Evolutionary conservation across 2,113 vertebrate genomes (phyloP).

Genomic region (Aleadryas rufinucha): DNA sequence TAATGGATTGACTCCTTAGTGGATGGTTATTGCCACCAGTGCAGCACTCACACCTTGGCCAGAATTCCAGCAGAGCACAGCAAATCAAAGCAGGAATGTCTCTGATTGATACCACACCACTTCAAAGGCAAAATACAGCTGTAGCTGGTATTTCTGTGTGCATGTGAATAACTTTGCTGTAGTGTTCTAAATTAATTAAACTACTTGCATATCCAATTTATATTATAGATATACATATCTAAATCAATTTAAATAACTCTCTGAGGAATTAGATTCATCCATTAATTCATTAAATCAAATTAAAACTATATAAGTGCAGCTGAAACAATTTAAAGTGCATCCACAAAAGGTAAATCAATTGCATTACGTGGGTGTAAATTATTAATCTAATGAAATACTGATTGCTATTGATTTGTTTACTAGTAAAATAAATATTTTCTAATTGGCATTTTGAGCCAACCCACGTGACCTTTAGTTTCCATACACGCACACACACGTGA

Average conservation of each 20-base stretch:
- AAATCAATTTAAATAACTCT: not conserved
- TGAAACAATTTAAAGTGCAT: not conserved
- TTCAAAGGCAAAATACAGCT: not conserved
- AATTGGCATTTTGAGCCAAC: not conserved
- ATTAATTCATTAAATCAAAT: slow-evolving; percentile 22
- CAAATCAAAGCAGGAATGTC: not conserved
- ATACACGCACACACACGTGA: fast-evolving
- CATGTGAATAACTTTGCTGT: not conserved
- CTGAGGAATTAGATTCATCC: not conserved
- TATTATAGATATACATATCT: too few relatives aligned
- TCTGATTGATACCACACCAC: not conserved
- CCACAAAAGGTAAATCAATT: not conserved
- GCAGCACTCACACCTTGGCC: not conserved
- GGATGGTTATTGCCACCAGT: not conserved
- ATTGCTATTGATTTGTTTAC: slow-evolving; percentile 14
- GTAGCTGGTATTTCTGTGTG: not conserved
- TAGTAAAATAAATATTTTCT: not conserved
- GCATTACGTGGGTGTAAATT: not conserved
- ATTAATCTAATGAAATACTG: slow-evolving; percentile 5
- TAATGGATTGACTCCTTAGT: not conserved
- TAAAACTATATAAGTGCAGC: not conserved
- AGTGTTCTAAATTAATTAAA: not conserved
- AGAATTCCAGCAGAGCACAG: not conserved
- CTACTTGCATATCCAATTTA: not conserved
- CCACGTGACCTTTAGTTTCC: not conserved